Conservation (phyloP, 2,797 vertebrate species). For the Caiman crocodilus region DNA sequence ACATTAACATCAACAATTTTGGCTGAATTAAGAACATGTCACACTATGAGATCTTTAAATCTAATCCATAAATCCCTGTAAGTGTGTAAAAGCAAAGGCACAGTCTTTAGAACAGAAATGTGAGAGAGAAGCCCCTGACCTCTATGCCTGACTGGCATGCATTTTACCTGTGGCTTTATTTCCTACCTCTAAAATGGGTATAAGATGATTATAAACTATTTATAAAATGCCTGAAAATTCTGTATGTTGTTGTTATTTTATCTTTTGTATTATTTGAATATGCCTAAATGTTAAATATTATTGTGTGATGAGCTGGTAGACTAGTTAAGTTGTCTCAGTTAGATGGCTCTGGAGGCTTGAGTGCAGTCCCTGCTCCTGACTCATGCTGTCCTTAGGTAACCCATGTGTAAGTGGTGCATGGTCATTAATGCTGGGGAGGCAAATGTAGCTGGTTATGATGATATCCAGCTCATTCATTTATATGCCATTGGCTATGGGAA, state of each 20-base stretch:
- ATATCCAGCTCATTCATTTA: no score
- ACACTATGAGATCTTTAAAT: neutral
- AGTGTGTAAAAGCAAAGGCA: neutral
- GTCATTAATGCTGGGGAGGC: no score
- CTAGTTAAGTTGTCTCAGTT: no score
- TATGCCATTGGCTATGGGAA: no score
- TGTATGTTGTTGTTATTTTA: neutral
- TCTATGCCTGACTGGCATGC: neutral
- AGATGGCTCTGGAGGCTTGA: no score
- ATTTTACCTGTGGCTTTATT: constrained; percentile 17
- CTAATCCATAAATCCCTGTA: neutral
- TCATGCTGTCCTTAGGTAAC: no score
- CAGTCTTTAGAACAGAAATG: neutral
- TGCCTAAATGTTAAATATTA: no score
- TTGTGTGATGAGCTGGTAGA: no score
- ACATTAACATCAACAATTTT: neutral
- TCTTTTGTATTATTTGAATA: neutral
- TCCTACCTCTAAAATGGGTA: neutral
- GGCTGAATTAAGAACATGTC: neutral
- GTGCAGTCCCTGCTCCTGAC: no score
- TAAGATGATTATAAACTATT: neutral
- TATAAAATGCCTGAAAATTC: neutral
- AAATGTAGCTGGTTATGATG: no score
- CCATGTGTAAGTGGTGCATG: no score
- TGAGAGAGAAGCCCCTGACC: neutral